These are phyloP conservation scores for Paratilapia polleni DNA, from an alignment of 2,113 vertebrate species.

Conservation along the genomic window DNA sequence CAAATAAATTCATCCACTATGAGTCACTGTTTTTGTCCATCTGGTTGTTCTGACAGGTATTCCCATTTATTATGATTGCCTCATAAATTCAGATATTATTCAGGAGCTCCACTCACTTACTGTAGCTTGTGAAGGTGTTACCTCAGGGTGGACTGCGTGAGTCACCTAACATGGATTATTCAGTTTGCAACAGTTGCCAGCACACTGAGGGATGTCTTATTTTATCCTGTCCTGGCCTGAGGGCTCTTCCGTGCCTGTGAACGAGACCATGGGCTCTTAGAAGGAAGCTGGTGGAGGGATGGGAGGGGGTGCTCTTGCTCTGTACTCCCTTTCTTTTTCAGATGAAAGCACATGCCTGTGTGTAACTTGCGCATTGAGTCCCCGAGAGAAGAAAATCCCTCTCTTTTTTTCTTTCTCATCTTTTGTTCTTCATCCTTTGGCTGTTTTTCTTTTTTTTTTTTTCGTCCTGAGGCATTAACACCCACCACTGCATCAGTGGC, in stretches of 20 bases:
- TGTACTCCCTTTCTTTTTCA: neutral
- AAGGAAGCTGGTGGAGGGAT: neutral
- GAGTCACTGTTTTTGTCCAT: neutral
- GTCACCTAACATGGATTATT: slow-evolving; percentile 65
- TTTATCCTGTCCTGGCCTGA: slow-evolving; percentile 43
- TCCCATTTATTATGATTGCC: neutral
- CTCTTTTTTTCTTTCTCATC: neutral
- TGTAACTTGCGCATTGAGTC: neutral
- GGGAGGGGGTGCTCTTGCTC: neutral
- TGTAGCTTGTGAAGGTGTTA: slow-evolving; percentile 15
- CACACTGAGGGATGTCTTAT: slow-evolving; percentile 42
- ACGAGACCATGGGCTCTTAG: slow-evolving; percentile 40
- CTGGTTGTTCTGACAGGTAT: slow-evolving; percentile 9
- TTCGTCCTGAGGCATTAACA: slow-evolving; percentile 21
- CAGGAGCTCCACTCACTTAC: neutral
- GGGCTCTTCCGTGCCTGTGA: slow-evolving; percentile 45
- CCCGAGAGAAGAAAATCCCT: slow-evolving; percentile 17
- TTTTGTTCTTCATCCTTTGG: neutral
- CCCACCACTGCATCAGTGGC: slow-evolving; percentile 13
- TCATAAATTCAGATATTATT: neutral
- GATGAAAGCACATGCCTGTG: neutral
- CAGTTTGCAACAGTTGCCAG: slow-evolving; percentile 49
- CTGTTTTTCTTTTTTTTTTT: neutral
- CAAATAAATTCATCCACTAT: neutral
- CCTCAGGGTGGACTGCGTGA: slow-evolving; percentile 19